Evolutionary conservation across 2,888 invertebrate species (phyloP), one percentile per base, ranked within the genome.

Genomic region (Automeris io): DNA sequence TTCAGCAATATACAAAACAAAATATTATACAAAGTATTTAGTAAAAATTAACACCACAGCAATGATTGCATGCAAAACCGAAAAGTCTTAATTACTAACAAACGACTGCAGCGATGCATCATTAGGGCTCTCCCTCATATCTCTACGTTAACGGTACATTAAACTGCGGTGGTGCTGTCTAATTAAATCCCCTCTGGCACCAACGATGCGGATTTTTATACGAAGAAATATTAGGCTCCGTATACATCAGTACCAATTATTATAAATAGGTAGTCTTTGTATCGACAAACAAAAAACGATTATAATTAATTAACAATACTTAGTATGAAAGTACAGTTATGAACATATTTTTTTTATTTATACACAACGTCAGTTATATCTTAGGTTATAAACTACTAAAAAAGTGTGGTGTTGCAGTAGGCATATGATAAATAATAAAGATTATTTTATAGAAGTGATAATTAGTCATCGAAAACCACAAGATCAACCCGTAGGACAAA

Each of bases 91-190:
- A 54, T 55, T 48, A 49, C 38, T 38, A 38, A 42, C 46, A 46
- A 51, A 53, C 36, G 42, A 38, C 41, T 31, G 26, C 29, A 39
- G 41, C 46, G 47, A 55, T 64, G 60, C 60, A 47, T 65, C 63
- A 63, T 70, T 65, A 65, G 51, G 61, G 62, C 68, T 66, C 72
- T 64, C 69, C 63, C 60, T 65, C 57, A 61, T 65, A 74, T 76
- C 65, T 66, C 70, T 68, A 63, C 62, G 70, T 72, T 77, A 62
- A 69, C 72, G 66, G 69, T 68, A 74, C 77, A 81, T 81, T 80
- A 68, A 70, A 61, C 67, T 49, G 61, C 53, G 66, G 64, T 62
- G 59, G 61, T 57, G 56, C 54, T 64, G 73, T 72, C 74, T 78
- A 79, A 81, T 81, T 81, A 79, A 74, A 79, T 74, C 72, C 76